Conservation (phyloP, 2,888 invertebrate genomes). For the Meliscaeva auricollis region DNA sequence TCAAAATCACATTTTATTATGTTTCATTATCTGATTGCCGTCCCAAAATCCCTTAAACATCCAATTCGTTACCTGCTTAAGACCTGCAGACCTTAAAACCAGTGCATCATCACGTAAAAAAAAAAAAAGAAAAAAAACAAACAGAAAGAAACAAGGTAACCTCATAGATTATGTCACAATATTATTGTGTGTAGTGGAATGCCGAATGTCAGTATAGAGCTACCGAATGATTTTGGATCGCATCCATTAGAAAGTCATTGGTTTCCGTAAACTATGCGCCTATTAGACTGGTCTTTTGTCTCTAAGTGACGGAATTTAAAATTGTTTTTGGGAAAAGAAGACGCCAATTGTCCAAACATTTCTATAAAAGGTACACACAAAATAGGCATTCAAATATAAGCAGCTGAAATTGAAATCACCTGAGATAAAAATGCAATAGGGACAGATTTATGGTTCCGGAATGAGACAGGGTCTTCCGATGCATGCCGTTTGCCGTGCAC, state of each 20-base stretch:
- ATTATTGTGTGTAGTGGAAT: not conserved
- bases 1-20: constrained; percentile 68
- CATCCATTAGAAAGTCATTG: constrained; percentile 74
- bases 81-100: constrained; percentile 49
- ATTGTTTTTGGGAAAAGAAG: constrained; percentile 53
- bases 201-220: constrained; percentile 51
- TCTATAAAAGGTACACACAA: not conserved
- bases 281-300: not conserved
- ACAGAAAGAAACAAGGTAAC: constrained; percentile 53
- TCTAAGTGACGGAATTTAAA: constrained; percentile 52
- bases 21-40: constrained; percentile 64
- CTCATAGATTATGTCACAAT: constrained; percentile 74
- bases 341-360: constrained; percentile 27
- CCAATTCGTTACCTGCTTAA: constrained; percentile 42
- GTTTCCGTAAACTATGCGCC: constrained; percentile 22
- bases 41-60: not conserved
- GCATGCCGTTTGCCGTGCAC: not conserved
- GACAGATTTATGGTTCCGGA: constrained; percentile 74
- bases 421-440: constrained; percentile 54
- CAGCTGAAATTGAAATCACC: constrained; percentile 29
- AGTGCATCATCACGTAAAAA: constrained; percentile 33
- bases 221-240: constrained; percentile 70
- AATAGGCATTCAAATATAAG: too few relatives aligned
- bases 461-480: constrained; percentile 20
- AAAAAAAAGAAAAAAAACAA: not conserved